Evolutionary conservation across 2,113 vertebrate genomes (phyloP).

Genomic region (Poeciliopsis prolifica): DNA sequence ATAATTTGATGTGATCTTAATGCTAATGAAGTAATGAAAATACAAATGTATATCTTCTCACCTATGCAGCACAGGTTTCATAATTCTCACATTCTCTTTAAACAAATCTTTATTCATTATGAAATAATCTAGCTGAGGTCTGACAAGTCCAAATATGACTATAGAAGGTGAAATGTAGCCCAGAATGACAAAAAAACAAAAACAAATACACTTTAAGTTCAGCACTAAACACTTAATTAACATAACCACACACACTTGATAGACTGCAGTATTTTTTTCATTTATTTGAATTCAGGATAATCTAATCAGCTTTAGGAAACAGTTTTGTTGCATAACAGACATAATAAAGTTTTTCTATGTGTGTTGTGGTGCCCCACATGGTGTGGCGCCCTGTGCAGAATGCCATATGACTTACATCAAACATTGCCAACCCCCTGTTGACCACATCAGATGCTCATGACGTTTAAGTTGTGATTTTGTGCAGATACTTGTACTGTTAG

Average conservation of each 20-base stretch:
- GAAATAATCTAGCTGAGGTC: not conserved
- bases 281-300: not conserved
- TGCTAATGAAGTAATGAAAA: no score
- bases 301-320: not conserved
- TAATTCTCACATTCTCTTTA: not conserved
- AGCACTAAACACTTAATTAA: no score
- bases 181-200: no score
- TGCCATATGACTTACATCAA: no score
- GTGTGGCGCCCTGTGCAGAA: no score
- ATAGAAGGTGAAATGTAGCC: not conserved
- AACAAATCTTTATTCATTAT: not conserved
- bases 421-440: not conserved
- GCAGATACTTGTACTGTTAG: not conserved
- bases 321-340: no score
- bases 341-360: no score
- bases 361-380: no score
- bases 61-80: no score
- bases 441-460: not conserved
- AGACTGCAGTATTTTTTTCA: not conserved
- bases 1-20: no score
- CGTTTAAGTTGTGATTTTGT: not conserved
- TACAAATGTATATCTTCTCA: no score
- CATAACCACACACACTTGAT: not conserved
- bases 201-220: no score
- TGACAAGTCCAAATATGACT: not conserved